Conservation (phyloP, 2,113 vertebrate genomes). For the Triplophysa tibetana region DNA sequence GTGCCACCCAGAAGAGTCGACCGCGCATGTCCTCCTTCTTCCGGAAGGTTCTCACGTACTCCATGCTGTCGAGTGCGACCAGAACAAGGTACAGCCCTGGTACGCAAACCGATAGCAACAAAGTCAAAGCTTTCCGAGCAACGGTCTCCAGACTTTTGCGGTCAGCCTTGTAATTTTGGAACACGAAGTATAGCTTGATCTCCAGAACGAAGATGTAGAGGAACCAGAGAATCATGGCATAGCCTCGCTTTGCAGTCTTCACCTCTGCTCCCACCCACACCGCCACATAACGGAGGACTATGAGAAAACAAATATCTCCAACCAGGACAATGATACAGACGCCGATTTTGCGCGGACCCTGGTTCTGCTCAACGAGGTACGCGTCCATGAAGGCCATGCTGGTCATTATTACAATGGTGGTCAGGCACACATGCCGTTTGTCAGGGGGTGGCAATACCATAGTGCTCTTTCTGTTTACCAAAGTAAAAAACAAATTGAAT, state of each 20-base stretch:
- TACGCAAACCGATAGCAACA: conserved; percentile 84
- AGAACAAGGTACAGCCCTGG: conserved; percentile 84
- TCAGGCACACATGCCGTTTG: conserved; percentile 86
- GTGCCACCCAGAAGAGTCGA: conserved; percentile 86
- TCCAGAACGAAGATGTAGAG: conserved; percentile 87
- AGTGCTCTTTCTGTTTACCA: conserved; percentile 49
- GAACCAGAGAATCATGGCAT: conserved; percentile 90
- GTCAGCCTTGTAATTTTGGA: conserved; percentile 87
- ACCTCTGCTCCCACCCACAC: conserved; percentile 89
- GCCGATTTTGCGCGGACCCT: conserved; percentile 85
- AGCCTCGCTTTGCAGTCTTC: conserved; percentile 83
- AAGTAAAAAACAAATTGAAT: conserved; percentile 22
- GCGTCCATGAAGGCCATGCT: conserved; percentile 91
- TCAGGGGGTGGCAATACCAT: conserved; percentile 87
- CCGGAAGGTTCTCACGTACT: conserved; percentile 84
- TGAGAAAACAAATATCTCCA: conserved; percentile 86
- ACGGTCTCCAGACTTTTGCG: conserved; percentile 80
- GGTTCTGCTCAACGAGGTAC: conserved; percentile 88
- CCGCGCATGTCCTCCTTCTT: conserved; percentile 87
- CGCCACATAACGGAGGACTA: conserved; percentile 84
- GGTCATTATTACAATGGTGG: conserved; percentile 86
- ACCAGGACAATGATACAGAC: conserved; percentile 87
- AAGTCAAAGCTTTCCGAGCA: conserved; percentile 83
- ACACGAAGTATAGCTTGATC: conserved; percentile 89
- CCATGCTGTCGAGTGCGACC: conserved; percentile 87